Conservation (phyloP, 2,113 vertebrate genomes). For the Sinocyclocheilus anophthalmus region DNA sequence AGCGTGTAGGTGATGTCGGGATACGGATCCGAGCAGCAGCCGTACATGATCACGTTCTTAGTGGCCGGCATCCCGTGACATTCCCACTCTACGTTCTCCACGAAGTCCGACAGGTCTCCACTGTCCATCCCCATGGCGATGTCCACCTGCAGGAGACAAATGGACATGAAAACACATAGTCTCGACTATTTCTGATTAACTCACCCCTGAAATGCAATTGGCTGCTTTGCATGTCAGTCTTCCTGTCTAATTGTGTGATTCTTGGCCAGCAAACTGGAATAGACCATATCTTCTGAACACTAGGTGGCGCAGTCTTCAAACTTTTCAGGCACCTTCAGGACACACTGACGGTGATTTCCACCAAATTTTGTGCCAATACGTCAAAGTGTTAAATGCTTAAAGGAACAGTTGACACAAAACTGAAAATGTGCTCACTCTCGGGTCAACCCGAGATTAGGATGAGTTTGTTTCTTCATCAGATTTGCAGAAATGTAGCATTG, state of each 20-base stretch:
- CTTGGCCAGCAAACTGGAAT: background rate
- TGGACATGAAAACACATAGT: no score
- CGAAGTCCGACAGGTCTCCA: conserved; percentile 92
- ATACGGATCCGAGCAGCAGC: conserved; percentile 97
- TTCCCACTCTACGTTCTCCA: conserved; percentile 98
- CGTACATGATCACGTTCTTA: conserved; percentile 93
- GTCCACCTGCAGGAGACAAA: conserved; percentile 80
- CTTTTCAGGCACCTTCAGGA: background rate
- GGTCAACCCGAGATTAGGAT: no score
- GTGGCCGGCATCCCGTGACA: conserved; percentile 93
- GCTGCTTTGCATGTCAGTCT: no score
- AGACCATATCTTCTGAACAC: background rate
- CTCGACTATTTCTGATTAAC: no score
- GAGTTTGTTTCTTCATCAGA: no score
- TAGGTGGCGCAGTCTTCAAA: background rate
- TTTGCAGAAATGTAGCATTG: no score
- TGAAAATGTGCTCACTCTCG: no score
- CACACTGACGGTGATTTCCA: background rate
- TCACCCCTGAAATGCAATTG: no score
- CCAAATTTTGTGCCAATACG: background rate
- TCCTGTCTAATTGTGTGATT: no score
- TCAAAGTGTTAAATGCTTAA: no score
- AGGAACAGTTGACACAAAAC: no score
- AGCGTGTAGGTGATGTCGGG: conserved; percentile 95
- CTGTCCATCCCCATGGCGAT: conserved; percentile 88